A percentile compares a stretch with the other conserved stretches of the same genome.
Conservation (phyloP, 2,888 invertebrate species). For the Xestia rhomboidea region DNA sequence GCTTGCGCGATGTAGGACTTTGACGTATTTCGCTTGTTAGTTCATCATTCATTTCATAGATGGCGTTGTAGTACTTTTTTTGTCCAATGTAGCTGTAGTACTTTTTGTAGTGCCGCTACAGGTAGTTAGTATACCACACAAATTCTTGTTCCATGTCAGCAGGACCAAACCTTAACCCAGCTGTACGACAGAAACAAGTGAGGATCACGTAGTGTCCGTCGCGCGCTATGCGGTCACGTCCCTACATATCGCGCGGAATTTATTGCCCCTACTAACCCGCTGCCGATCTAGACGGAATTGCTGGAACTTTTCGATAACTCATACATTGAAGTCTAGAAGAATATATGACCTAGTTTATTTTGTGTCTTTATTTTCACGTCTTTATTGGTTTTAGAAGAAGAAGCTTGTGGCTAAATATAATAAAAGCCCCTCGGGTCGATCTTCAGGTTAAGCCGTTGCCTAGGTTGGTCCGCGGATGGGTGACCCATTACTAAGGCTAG, state of each 20-base stretch:
- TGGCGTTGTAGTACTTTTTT: no score
- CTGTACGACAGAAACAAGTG: slow-evolving; percentile 68
- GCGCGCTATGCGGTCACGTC: slow-evolving; percentile 80
- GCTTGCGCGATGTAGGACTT: no score
- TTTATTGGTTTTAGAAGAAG: background rate
- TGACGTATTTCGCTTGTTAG: no score
- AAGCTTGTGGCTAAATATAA: no score
- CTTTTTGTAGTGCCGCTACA: no score
- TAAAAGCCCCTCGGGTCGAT: no score
- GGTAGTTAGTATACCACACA: no score
- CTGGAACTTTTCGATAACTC: slow-evolving; percentile 20
- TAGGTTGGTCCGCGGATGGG: no score
- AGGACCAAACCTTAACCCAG: slow-evolving; percentile 24
- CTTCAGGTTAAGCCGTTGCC: no score
- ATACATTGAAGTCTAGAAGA: slow-evolving; percentile 33
- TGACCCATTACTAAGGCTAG: no score
- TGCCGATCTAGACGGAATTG: slow-evolving; percentile 26
- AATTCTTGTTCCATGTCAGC: background rate
- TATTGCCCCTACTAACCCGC: slow-evolving; percentile 69
- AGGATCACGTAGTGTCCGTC: slow-evolving; percentile 78
- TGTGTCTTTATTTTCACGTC: background rate
- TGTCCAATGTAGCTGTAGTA: no score
- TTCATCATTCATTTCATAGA: no score
- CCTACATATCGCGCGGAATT: slow-evolving; percentile 72
- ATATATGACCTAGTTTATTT: slow-evolving; percentile 35